Evolutionary conservation across 2,888 invertebrate genomes (phyloP).

Genomic region (Mesorhabditis spiculigera): DNA sequence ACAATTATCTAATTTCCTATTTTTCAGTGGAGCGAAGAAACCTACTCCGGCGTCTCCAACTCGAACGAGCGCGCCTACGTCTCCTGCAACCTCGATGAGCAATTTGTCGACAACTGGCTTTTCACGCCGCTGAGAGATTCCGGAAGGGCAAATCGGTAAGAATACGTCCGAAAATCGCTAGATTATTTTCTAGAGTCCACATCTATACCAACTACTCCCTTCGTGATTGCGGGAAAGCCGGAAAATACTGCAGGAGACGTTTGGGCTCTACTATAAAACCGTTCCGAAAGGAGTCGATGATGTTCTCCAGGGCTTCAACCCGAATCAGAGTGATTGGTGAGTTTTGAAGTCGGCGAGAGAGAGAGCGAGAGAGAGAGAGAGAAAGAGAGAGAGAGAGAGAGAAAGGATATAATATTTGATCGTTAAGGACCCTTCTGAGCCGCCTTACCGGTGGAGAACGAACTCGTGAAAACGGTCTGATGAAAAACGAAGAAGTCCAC

Average conservation of each 20-base stretch:
- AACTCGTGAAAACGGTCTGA: not conserved
- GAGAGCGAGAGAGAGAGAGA: too few relatives aligned
- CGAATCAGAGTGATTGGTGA: not conserved
- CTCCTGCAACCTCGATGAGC: constrained; percentile 74
- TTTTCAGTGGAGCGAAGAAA: not conserved
- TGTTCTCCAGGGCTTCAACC: not conserved
- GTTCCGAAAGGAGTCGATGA: not conserved
- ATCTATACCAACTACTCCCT: constrained; percentile 1
- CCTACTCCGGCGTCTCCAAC: constrained; percentile 7
- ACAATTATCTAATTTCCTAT: too few relatives aligned
- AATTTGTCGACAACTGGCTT: constrained; percentile 6
- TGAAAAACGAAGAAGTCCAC: constrained; percentile 3
- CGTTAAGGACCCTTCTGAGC: not conserved
- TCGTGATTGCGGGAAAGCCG: constrained; percentile 1
- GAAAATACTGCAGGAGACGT: constrained; percentile 1
- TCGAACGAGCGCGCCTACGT: constrained; percentile 88
- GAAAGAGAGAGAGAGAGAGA: not conserved
- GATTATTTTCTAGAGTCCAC: constrained; percentile 1
- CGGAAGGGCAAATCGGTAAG: constrained; percentile 1
- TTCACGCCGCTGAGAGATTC: not conserved
- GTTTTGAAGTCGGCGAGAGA: too few relatives aligned
- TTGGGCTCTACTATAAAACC: constrained; percentile 1
- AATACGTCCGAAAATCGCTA: not conserved
- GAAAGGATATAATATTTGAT: not conserved
- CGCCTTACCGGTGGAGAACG: constrained; percentile 5